A percentile compares a stretch with the other conserved stretches of the same genome.
Evolutionary conservation across 2,113 vertebrate genomes (phyloP).

Genomic region (Morone saxatilis): DNA sequence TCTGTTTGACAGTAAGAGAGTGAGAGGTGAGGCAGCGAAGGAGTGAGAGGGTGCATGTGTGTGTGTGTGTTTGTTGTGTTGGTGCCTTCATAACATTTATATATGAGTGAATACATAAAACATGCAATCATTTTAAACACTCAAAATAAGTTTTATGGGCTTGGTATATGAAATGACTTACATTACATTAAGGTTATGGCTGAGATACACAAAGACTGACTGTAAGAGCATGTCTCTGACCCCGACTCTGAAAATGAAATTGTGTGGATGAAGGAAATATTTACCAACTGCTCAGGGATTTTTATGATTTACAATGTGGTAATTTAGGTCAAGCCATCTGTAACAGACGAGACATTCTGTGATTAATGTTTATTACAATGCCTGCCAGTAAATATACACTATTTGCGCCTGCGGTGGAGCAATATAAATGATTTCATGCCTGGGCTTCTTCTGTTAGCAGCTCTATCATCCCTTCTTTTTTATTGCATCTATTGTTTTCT

Average conservation of each 20-base stretch:
- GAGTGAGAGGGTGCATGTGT: conserved; percentile 13
- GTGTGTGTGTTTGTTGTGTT: conserved; percentile 19
- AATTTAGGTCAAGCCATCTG: conserved; percentile 67
- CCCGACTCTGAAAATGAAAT: conserved; percentile 45
- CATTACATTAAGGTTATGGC: conserved; percentile 31
- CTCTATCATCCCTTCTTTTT: conserved; percentile 32
- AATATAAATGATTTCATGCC: conserved; percentile 67
- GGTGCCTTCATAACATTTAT: conserved; percentile 48
- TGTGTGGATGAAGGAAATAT: conserved; percentile 68
- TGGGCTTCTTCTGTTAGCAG: conserved; percentile 39
- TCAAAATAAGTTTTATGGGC: conserved; percentile 54
- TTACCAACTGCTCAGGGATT: conserved; percentile 59
- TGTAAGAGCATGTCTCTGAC: conserved; percentile 51
- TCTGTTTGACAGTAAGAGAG: conserved; percentile 27
- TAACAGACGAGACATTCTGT: conserved; percentile 53
- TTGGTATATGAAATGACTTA: conserved; percentile 34
- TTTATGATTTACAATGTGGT: conserved; percentile 69
- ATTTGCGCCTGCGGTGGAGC: conserved; percentile 47
- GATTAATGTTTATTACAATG: conserved; percentile 68
- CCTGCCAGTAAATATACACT: conserved; percentile 57
- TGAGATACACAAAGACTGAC: conserved; percentile 44
- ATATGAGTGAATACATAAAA: conserved; percentile 66
- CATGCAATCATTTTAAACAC: conserved; percentile 61
- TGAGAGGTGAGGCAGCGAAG: conserved; percentile 41
- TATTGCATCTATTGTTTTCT: conserved; percentile 44